Conservation (phyloP, 2,113 vertebrate genomes). For the Toxotes jaculatrix region DNA sequence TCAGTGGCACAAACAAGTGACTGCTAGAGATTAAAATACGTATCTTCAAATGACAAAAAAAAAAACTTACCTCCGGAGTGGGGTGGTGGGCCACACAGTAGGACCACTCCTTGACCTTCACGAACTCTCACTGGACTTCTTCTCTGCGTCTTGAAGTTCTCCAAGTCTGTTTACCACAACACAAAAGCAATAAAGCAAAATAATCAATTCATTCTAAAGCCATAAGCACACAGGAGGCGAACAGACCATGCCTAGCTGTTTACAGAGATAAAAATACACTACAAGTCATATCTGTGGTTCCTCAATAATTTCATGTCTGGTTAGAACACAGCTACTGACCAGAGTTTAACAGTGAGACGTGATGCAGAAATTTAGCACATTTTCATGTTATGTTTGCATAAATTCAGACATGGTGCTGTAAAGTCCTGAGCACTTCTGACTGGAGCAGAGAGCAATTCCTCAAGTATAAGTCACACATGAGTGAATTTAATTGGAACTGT, state of each 20-base stretch:
- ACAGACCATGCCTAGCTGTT: constrained; percentile 25
- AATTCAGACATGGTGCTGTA: constrained; percentile 48
- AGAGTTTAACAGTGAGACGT: constrained; percentile 3
- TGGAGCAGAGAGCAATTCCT: constrained; percentile 79
- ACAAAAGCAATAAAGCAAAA: constrained; percentile 56
- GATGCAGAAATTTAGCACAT: constrained; percentile 39
- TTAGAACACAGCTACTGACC: constrained; percentile 24
- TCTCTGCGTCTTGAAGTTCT: constrained; percentile 93
- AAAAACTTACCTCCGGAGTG: constrained; percentile 87
- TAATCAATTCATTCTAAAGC: constrained; percentile 42
- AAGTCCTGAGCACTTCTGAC: constrained; percentile 71
- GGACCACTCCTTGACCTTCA: constrained; percentile 95
- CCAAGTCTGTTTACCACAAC: constrained; percentile 87
- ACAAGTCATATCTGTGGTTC: constrained; percentile 21
- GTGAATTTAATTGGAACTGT: constrained; percentile 82
- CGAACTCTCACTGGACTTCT: constrained; percentile 94
- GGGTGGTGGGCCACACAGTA: constrained; percentile 90
- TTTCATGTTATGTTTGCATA: constrained; percentile 56
- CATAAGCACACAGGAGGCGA: constrained; percentile 23
- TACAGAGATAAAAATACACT: constrained; percentile 11
- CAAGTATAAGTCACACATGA: constrained; percentile 84
- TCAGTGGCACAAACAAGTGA: background rate
- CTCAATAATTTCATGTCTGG: constrained; percentile 41
- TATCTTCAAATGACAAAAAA: background rate
- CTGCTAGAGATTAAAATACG: background rate